Evolutionary conservation across 2,888 invertebrate species (phyloP), one percentile per base, ranked within the genome.

Genomic region (Xiphydria camelus): DNA sequence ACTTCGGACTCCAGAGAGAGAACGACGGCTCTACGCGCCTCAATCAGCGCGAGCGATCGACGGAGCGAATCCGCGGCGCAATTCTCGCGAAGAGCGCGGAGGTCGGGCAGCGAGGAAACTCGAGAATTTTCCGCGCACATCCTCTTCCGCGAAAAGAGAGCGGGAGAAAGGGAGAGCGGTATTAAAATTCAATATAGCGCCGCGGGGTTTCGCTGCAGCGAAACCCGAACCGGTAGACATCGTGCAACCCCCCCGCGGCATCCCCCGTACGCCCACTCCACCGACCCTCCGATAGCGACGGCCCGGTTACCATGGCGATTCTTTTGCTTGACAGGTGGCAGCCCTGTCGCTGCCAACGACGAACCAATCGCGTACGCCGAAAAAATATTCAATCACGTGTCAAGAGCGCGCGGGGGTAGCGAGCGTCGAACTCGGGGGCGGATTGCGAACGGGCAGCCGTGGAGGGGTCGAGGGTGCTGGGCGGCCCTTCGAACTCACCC

Each of bases 331-430:
- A 67, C 71, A 72, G 67, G 69, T 66, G 68, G 68, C 61, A 61
- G 58, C 61, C 59, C 59, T 58, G 58, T 58, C 58, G 58, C 59
- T 54, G 55, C 61, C 58, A 39, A 64, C 61, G 62, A 61, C 64
- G 68, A 73, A 73, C 73, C 73, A 73, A 73, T 73, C 71, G 70
- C 67, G 70, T 68, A 63, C 66, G 61, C 64, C 69, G 71, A 67
- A 72, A 73, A 73, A 73, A 73, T 73, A 73, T 73, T 73, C 73
- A 72, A 73, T 73, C 73, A 68, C 71, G 70, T 65, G 71, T 72
- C 72, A 73, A 72, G 73, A 65, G 68, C 66, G 62, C 47, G 51
- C 50, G 50, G 49, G 51, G 57, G 49, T 47, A 49, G 50, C 44
- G 35, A 51, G 47, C 55, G 48, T 48, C 40, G 51, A 49, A 52